A percentile compares a stretch with the other conserved stretches of the same genome.
Conservation (phyloP, 2,113 vertebrate genomes). For the Percina caprodes region DNA sequence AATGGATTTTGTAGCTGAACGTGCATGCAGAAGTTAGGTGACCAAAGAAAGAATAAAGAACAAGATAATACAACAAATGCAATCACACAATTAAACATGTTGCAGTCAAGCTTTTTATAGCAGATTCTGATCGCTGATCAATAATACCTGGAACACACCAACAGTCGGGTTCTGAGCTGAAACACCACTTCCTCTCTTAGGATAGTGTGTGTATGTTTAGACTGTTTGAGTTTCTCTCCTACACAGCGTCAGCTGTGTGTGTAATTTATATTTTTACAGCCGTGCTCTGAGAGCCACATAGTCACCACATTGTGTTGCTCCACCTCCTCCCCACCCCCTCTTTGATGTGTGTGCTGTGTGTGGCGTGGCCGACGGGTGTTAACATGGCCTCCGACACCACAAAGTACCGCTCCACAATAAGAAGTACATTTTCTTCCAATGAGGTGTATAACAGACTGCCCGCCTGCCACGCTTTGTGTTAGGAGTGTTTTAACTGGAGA, state of each 20-base stretch:
- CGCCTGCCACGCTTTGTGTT: not conserved
- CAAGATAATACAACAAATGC: too few relatives aligned
- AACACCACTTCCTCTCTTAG: not conserved
- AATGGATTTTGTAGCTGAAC: too few relatives aligned
- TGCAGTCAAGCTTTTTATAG: too few relatives aligned
- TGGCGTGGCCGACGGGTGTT: constrained; percentile 46
- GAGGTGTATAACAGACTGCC: not conserved
- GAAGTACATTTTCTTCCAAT: not conserved
- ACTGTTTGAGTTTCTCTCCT: constrained; percentile 4
- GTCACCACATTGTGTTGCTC: constrained; percentile 33
- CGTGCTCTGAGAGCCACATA: constrained; percentile 29
- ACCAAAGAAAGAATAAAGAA: too few relatives aligned
- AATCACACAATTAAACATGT: too few relatives aligned
- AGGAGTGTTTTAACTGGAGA: not conserved
- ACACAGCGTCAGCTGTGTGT: constrained; percentile 7
- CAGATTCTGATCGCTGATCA: too few relatives aligned
- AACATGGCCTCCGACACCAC: constrained; percentile 54
- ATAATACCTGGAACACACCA: too few relatives aligned
- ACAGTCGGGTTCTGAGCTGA: too few relatives aligned
- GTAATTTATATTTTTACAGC: constrained; percentile 58
- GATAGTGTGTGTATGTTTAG: not conserved
- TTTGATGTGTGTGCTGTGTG: constrained; percentile 61
- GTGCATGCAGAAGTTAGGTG: too few relatives aligned
- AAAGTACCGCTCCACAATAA: constrained; percentile 14
- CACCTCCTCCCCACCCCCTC: constrained; percentile 16